phyloP scores from a whole-genome alignment of 2,113 vertebrate species.

The Atrichornis clamosus region DNA sequence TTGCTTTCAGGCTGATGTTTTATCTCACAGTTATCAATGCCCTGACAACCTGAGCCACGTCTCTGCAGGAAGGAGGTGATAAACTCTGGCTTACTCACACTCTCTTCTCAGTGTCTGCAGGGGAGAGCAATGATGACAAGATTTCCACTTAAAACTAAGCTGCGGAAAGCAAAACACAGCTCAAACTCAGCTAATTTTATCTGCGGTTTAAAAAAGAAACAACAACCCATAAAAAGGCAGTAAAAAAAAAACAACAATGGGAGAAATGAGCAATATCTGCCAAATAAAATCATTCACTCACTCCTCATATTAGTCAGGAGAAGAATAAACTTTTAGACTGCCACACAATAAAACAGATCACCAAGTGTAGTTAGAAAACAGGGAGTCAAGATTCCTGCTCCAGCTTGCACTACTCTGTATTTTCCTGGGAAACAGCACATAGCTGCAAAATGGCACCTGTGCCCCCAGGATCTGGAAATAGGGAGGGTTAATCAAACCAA shows the following conservation, averaged over 20 bases:
- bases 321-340: conserved; percentile 4
- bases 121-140: conserved; percentile 16
- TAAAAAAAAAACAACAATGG: background rate
- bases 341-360: background rate
- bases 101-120: background rate
- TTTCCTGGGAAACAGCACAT: background rate
- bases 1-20: background rate
- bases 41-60: background rate
- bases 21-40: background rate
- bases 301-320: conserved; percentile 18
- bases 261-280: conserved; percentile 49
- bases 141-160: conserved; percentile 3
- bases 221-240: background rate
- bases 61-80: background rate
- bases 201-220: conserved; percentile 27
- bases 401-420: background rate
- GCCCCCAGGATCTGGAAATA: background rate
- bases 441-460: background rate
- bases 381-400: background rate
- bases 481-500: background rate
- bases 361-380: background rate
- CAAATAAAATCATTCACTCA: conserved; percentile 9
- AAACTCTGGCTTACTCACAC: background rate
- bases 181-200: conserved; percentile 42
- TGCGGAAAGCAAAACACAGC: conserved; percentile 12